These are phyloP conservation scores for Sebastes baramenuke DNA, from an alignment of 2,797 vertebrate genomes.

Conservation along the genomic window DNA sequence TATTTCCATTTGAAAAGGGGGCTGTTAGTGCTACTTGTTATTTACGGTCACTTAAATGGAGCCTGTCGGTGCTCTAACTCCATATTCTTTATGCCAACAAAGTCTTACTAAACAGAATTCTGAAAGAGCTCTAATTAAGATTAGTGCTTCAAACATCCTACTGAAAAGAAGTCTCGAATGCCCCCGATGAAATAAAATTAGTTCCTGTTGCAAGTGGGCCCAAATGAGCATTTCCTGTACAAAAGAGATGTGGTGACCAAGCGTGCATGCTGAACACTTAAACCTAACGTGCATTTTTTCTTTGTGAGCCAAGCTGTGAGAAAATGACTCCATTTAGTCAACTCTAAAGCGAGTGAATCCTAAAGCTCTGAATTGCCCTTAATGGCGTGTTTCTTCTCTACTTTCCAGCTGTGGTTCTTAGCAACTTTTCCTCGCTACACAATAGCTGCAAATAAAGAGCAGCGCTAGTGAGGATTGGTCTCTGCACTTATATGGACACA, in stretches of 20 bases:
- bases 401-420: constrained; percentile 24
- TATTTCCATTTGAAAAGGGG: constrained; percentile 46
- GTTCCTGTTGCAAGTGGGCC: constrained; percentile 17
- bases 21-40: constrained; percentile 38
- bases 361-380: constrained; percentile 15
- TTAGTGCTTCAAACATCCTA: background rate
- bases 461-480: background rate
- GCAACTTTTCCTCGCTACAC: background rate
- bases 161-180: background rate
- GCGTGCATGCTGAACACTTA: constrained; percentile 17
- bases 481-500: constrained; percentile 13
- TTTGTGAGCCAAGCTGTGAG: background rate
- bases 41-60: constrained; percentile 18
- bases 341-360: constrained; percentile 22
- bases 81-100: background rate
- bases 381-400: constrained; percentile 7
- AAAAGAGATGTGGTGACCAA: constrained; percentile 26
- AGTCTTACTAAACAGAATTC: background rate
- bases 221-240: constrained; percentile 1
- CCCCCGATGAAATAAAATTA: constrained; percentile 8
- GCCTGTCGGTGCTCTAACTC: background rate
- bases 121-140: constrained; percentile 46
- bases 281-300: constrained; percentile 10
- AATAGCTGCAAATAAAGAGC: constrained; percentile 2
- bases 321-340: constrained; percentile 34